phyloP scores from a whole-genome alignment of 2,797 vertebrate genomes.

The Cirrhinus molitorella region DNA sequence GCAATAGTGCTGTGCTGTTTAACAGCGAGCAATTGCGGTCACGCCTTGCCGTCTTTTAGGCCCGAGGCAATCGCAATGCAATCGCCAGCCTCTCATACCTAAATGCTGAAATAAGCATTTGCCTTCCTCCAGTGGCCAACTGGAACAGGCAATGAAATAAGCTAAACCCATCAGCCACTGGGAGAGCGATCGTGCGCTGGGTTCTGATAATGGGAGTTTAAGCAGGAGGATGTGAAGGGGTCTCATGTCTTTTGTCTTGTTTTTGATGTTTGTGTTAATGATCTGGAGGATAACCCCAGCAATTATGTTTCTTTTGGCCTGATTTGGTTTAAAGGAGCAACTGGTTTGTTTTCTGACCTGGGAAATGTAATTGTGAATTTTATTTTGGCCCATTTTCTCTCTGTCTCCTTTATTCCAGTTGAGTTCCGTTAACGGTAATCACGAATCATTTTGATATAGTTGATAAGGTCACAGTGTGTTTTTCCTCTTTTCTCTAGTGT shows the following conservation, averaged over 20 bases:
- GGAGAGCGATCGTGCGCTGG: slow-evolving; percentile 46
- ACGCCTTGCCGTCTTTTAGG: slow-evolving; percentile 72
- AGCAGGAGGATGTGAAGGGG: not conserved
- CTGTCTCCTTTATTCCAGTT: not conserved
- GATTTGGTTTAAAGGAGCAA: not conserved
- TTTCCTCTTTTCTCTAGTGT: not conserved
- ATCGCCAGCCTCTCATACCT: slow-evolving; percentile 69
- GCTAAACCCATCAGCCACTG: slow-evolving; percentile 15
- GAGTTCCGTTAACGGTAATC: not conserved
- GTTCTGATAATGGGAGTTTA: slow-evolving; percentile 31
- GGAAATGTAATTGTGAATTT: not conserved
- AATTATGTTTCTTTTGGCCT: not conserved
- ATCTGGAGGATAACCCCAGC: not conserved
- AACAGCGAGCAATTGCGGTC: slow-evolving; percentile 79
- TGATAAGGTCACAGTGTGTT: not conserved
- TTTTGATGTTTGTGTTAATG: slow-evolving; percentile 13
- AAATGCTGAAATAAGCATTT: slow-evolving; percentile 81
- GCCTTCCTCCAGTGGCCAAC: slow-evolving; percentile 68
- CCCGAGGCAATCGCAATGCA: slow-evolving; percentile 72
- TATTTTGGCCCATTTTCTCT: not conserved
- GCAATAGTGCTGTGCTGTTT: slow-evolving; percentile 72
- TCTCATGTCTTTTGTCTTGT: not conserved
- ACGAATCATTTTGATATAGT: not conserved
- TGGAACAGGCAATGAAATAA: slow-evolving; percentile 67
- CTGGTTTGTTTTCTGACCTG: not conserved